A percentile compares a stretch with the other conserved stretches of the same genome.
phyloP scores from a whole-genome alignment of 35 echinoderm and acorn worm species.

The Apostichopus californicus region DNA sequence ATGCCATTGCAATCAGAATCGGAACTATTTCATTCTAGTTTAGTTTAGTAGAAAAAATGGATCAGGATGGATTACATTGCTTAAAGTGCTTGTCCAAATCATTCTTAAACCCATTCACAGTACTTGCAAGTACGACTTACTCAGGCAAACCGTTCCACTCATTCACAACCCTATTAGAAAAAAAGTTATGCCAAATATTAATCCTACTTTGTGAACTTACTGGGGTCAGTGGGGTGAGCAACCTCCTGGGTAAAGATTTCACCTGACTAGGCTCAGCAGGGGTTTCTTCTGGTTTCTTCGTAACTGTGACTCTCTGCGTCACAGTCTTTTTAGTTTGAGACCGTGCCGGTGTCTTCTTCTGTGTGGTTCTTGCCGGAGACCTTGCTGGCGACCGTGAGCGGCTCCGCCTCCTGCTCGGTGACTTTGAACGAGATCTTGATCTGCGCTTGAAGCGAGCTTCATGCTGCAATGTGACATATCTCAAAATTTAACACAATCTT shows the following conservation, averaged over 20 bases:
- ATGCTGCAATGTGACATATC: neutral
- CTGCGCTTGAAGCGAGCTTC: slow-evolving; percentile 37
- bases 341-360: slow-evolving; percentile 8
- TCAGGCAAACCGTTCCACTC: no score
- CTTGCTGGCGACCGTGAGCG: slow-evolving; percentile 57
- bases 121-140: no score
- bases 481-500: no score
- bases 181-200: no score
- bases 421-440: slow-evolving; percentile 53
- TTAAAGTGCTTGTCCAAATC: no score
- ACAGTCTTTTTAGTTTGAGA: slow-evolving; percentile 29
- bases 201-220: slow-evolving; percentile 5
- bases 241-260: neutral
- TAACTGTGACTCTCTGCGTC: neutral
- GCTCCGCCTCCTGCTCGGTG: slow-evolving; percentile 39
- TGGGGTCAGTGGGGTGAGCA: slow-evolving; percentile 36
- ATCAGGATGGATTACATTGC: no score
- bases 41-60: no score
- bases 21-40: neutral
- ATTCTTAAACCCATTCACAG: no score
- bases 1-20: no score
- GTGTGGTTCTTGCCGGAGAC: slow-evolving; percentile 33
- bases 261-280: slow-evolving; percentile 15
- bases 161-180: no score
- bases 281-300: neutral